phyloP scores from a whole-genome alignment of 2,888 invertebrate species.

The Drosophila percnosoma region DNA sequence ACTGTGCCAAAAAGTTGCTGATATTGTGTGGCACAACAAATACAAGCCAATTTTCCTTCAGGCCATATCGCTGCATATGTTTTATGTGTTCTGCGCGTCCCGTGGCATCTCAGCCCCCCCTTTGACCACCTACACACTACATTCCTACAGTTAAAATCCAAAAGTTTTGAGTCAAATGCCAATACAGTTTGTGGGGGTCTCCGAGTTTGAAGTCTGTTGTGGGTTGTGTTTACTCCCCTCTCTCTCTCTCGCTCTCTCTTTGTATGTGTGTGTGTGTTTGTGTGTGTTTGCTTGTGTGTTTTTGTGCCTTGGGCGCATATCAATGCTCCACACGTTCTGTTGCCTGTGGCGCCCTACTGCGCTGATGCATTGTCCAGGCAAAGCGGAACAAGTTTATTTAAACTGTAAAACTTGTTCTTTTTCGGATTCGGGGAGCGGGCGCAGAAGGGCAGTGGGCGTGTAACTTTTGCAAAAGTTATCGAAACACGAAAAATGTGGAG shows the following conservation, averaged over 20 bases:
- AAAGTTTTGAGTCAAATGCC: slow-evolving; percentile 79
- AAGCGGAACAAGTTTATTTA: slow-evolving; percentile 77
- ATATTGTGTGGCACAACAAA: slow-evolving; percentile 62
- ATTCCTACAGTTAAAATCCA: slow-evolving; percentile 47
- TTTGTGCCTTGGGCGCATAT: slow-evolving; percentile 66
- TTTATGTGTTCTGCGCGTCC: slow-evolving; percentile 44
- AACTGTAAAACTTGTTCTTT: slow-evolving; percentile 70
- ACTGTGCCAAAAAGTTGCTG: slow-evolving; percentile 70
- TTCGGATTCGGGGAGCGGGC: background rate
- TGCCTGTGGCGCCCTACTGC: slow-evolving; percentile 31
- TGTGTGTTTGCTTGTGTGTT: slow-evolving; percentile 14
- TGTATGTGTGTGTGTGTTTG: background rate
- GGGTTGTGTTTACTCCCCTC: slow-evolving; percentile 22
- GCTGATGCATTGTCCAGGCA: slow-evolving; percentile 67
- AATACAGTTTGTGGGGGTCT: slow-evolving; percentile 72
- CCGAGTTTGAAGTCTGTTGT: slow-evolving; percentile 56
- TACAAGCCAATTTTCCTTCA: slow-evolving; percentile 44
- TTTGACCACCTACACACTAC: background rate
- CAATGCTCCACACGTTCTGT: slow-evolving; percentile 70
- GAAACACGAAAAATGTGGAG: slow-evolving; percentile 66
- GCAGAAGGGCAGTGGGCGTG: slow-evolving; percentile 1
- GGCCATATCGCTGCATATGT: slow-evolving; percentile 60
- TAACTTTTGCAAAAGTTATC: slow-evolving; percentile 65
- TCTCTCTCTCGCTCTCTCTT: too few species aligned
- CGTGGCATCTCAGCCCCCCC: background rate